Base-by-base conservation (phyloP, 2,797 vertebrate species). In the Propithecus deckenii region DNA sequence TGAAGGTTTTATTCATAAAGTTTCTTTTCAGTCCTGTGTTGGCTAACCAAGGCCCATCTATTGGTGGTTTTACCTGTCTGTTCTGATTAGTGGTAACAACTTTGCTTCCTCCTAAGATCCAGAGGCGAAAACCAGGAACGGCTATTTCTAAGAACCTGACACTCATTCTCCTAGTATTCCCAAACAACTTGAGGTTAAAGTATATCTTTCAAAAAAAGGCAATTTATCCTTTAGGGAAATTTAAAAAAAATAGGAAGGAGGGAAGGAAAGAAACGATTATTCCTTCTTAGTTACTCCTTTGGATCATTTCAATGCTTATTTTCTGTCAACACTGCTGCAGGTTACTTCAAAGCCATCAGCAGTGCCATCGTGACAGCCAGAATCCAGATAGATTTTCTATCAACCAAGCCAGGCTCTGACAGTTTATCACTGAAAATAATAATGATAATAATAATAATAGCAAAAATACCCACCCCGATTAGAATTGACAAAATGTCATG, bases 401-500 rank as follows among this genome's bases (percentile, higher is more conserved):
- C 9, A 0, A 72, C 87, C 59, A 71, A 96, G 32, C 0, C 0
- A 72, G 97, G 59, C 97, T 98, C 96, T 86, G 52, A 13, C 94
- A 96, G 85, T 98, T 98, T 95, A 50, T 98, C 97, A 98, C 80
- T 89, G 95, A 92, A 97, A 97, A 97, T 97, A 97, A 97, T 95
- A 96, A 97, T 57, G 89, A 97, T 94, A 10, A 95, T 89, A 75
- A 41, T 96, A 86, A 89, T 94, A 94, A 95, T 76, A 88, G 78
- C 81, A 55, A 89, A 79, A 87, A 95, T 69, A 71, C 63, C 85
- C 74, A 59, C 94, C 52, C 69, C n/a, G 85, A 92, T 88, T 86
- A 65, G 98, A 97, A 98, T 76, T 97, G 98, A 98, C 97, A 98
- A 98, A 98, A 89, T 95, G 96, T 94, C 22, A 5, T 59, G 67